phyloP scores from a whole-genome alignment of 2,888 invertebrate species.

The Elmis aenea region DNA sequence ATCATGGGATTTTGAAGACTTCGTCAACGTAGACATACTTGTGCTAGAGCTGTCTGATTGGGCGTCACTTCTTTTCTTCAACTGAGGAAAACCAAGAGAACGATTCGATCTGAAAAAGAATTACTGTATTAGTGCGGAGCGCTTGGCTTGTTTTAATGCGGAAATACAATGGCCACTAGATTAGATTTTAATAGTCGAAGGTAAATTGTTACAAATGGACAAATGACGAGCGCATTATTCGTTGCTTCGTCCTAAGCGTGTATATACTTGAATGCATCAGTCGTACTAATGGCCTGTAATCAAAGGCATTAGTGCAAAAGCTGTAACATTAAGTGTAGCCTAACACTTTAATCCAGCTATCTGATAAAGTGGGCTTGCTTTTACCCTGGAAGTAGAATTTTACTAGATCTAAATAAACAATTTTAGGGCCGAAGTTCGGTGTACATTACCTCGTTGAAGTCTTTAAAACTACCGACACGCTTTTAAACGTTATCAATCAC shows the following conservation, averaged over 20 bases:
- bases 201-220: conserved; percentile 20
- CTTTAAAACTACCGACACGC: no score
- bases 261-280: conserved; percentile 15
- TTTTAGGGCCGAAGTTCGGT: no score
- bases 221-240: conserved; percentile 19
- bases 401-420: conserved; percentile 10
- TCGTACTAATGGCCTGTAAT: conserved; percentile 20
- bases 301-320: conserved; percentile 21
- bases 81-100: conserved; percentile 51
- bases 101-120: conserved; percentile 42
- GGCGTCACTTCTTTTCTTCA: conserved; percentile 65
- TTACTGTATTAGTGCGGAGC: conserved; percentile 13
- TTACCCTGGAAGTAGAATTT: conserved; percentile 10
- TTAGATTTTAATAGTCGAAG: no score
- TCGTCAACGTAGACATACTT: conserved; percentile 34
- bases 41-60: conserved; percentile 21
- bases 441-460: no score
- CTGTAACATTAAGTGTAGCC: conserved; percentile 22
- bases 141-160: conserved; percentile 22
- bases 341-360: conserved; percentile 20
- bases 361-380: conserved; percentile 13
- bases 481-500: no score
- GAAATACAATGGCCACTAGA: no score
- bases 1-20: conserved; percentile 34
- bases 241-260: conserved; percentile 10